These are phyloP conservation scores for Pagetopsis macropterus DNA, from an alignment of 2,797 vertebrate species.

Conservation along the genomic window DNA sequence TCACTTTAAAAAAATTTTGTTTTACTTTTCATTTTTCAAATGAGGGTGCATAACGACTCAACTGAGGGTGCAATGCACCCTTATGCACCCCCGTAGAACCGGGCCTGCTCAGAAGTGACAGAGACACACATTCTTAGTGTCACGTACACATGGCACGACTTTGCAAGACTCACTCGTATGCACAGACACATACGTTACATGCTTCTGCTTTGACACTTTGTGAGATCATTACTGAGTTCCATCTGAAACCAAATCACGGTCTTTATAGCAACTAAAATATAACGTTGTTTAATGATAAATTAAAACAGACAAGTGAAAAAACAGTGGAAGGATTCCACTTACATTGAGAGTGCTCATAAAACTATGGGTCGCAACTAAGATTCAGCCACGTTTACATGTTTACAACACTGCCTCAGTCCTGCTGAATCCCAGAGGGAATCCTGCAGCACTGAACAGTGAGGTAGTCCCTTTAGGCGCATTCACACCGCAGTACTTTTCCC, in stretches of 20 bases:
- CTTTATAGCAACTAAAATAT: conserved; percentile 19
- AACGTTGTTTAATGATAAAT: neutral
- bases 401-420: neutral
- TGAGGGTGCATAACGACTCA: no score
- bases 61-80: no score
- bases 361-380: neutral
- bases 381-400: conserved; percentile 14
- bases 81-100: no score
- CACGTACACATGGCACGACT: conserved; percentile 10
- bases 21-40: no score
- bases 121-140: conserved; percentile 4
- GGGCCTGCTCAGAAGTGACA: conserved; percentile 41
- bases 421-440: conserved; percentile 11
- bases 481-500: no score
- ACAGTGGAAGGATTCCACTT: neutral
- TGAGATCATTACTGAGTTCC: conserved; percentile 11
- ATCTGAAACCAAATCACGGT: conserved; percentile 12
- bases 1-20: no score
- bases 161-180: neutral
- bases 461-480: neutral
- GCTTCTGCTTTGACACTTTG: conserved; percentile 3
- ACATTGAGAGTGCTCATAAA: conserved; percentile 12
- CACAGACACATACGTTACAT: neutral
- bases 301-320: neutral
- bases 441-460: conserved; percentile 3